Evolutionary conservation across 2,113 vertebrate genomes (phyloP).

Genomic region (Polypterus bichir): DNA sequence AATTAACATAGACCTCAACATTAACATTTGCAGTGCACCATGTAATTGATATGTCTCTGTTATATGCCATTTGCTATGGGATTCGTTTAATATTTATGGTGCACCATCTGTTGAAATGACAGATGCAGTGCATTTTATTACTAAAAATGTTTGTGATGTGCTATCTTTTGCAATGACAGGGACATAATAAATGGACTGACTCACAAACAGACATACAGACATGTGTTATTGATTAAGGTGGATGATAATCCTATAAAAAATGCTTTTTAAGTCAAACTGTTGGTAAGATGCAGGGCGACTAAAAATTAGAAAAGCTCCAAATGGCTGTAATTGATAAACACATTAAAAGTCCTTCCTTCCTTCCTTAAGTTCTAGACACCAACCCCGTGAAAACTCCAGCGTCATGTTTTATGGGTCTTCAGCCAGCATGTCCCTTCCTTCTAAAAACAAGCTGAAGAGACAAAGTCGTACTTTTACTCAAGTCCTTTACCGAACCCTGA

Average conservation of each 20-base stretch:
- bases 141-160: no score
- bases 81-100: no score
- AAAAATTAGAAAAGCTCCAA: not conserved
- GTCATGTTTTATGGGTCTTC: constrained; percentile 84
- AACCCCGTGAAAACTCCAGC: constrained; percentile 24
- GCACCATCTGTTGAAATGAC: no score
- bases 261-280: not conserved
- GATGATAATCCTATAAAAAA: not conserved
- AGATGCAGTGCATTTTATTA: no score
- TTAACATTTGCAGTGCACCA: no score
- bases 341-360: not conserved
- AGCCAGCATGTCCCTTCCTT: constrained; percentile 72
- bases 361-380: constrained; percentile 28
- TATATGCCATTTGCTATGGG: no score
- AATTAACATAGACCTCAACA: no score
- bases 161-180: no score
- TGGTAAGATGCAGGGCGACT: not conserved
- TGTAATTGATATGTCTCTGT: no score
- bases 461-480: constrained; percentile 80
- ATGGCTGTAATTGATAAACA: not conserved
- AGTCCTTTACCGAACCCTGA: constrained; percentile 76
- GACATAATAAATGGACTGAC: no score
- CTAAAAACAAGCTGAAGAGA: constrained; percentile 78
- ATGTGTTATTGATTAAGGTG: not conserved
- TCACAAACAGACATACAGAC: not conserved